These are phyloP conservation scores for Phyllotreta striolata DNA, from an alignment of 2,888 invertebrate genomes.

Conservation along the genomic window DNA sequence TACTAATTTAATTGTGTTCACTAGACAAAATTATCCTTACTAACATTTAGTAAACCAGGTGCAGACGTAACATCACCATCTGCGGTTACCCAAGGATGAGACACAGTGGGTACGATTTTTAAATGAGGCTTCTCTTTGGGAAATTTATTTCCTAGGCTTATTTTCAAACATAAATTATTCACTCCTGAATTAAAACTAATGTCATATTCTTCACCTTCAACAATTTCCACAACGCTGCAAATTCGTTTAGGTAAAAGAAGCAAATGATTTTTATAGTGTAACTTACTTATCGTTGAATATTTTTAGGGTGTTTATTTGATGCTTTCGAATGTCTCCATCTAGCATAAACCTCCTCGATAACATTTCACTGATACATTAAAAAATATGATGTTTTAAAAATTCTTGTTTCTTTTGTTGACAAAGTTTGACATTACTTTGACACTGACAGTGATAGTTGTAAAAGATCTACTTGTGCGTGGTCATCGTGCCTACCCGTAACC, in stretches of 20 bases:
- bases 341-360: conserved; percentile 66
- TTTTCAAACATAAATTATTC: conserved; percentile 71
- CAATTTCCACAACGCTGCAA: conserved; percentile 73
- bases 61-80: conserved; percentile 76
- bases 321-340: conserved; percentile 69
- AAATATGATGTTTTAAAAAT: neutral
- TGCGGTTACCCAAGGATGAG: conserved; percentile 76
- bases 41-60: conserved; percentile 77
- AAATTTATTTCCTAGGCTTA: conserved; percentile 74
- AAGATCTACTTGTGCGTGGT: neutral
- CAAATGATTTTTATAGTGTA: conserved; percentile 42
- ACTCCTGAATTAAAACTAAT: conserved; percentile 73
- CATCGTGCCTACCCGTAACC: no score
- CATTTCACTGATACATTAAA: conserved; percentile 57
- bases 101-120: conserved; percentile 70
- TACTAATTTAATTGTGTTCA: conserved; percentile 8
- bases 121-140: conserved; percentile 79
- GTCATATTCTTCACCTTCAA: conserved; percentile 75
- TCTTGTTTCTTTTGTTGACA: conserved; percentile 7
- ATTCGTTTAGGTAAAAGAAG: conserved; percentile 9
- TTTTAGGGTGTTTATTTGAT: conserved; percentile 83
- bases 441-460: conserved; percentile 2
- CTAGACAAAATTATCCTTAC: neutral
- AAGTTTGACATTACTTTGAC: conserved; percentile 1
- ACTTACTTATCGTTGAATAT: conserved; percentile 81